Evolutionary conservation across 2,888 invertebrate genomes (phyloP).

Genomic region (Pyrocoelia pectoralis): DNA sequence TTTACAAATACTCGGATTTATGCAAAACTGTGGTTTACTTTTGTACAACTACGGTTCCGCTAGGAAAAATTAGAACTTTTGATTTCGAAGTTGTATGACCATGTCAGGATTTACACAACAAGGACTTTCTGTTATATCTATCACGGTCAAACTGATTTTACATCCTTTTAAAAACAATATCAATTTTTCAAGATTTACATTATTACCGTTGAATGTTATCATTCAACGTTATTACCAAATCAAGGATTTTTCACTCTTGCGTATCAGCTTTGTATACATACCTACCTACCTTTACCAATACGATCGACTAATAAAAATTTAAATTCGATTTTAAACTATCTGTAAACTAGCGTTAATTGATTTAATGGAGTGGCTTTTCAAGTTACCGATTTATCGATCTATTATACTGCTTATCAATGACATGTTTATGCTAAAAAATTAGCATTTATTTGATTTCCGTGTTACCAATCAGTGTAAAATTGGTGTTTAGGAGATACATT

Average conservation of each 20-base stretch:
- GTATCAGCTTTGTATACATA: constrained; percentile 11
- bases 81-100: constrained; percentile 50
- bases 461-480: background rate
- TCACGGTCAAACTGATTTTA: constrained; percentile 45
- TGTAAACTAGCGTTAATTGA: background rate
- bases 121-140: constrained; percentile 50
- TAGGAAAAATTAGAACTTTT: constrained; percentile 52
- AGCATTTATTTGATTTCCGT: constrained; percentile 1
- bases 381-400: background rate
- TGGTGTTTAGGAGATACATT: background rate
- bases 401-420: background rate
- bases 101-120: constrained; percentile 53
- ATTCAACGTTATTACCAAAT: constrained; percentile 4
- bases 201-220: no score
- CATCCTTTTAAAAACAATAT: constrained; percentile 14
- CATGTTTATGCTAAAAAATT: background rate
- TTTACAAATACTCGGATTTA: constrained; percentile 29
- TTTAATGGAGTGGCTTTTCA: background rate
- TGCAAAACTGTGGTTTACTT: constrained; percentile 25
- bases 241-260: constrained; percentile 13
- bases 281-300: no score
- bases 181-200: constrained; percentile 13
- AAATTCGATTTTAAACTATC: background rate
- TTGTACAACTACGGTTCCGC: constrained; percentile 42
- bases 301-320: background rate